Base-by-base conservation (phyloP, 2,888 invertebrate genomes). In the Aspidiotus rigidus region DNA sequence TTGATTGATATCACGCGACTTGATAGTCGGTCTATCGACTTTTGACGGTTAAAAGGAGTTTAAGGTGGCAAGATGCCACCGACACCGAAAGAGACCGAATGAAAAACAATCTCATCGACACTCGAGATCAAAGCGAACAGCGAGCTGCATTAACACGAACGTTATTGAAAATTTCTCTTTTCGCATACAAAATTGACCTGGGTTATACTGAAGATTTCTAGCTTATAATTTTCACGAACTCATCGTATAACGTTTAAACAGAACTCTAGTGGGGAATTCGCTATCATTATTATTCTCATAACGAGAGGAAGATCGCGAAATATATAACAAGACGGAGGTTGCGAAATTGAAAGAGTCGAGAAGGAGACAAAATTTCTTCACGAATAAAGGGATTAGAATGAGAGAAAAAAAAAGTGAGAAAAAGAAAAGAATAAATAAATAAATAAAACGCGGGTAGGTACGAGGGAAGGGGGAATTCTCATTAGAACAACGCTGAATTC, bases 401-500 rank as follows among this genome's bases (percentile, higher is more conserved):
- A 61, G 61, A 41, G 41, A 10, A n/a, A 49, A n/a, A 40, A n/a
- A 60, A 39, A 44, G 53, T 49, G 15, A 44, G 62, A 49, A 13
- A 62, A 53, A 44, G n/a, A 49, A 13, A 53, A 44, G 53, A 57
- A 57, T 11, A 5, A 56, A 56, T n/a, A 41, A 17, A 64, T 41
- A 64, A 64, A 17, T 15, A 39, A 66, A 57, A 42, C 44, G 41
- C 44, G 53, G 53, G 28, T 28, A 63, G 62, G 49, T 63, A 63
- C 63, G 53, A 53, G 49, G 28, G 63, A 63, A 63, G 44, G 55
- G 57, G 57, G 44, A n/a, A 57, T 66, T 66, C 66, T 66, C 66
- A 66, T 66, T 66, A 66, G 66, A 56, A 64, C 41, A 57, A 42
- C 66, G 66, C 42, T 66, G 57, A 66, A 66, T 66, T 66, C 66